Evolutionary conservation across 1,140 invertebrate species (phyloP).

Genomic region (Kradibia gibbosae): DNA sequence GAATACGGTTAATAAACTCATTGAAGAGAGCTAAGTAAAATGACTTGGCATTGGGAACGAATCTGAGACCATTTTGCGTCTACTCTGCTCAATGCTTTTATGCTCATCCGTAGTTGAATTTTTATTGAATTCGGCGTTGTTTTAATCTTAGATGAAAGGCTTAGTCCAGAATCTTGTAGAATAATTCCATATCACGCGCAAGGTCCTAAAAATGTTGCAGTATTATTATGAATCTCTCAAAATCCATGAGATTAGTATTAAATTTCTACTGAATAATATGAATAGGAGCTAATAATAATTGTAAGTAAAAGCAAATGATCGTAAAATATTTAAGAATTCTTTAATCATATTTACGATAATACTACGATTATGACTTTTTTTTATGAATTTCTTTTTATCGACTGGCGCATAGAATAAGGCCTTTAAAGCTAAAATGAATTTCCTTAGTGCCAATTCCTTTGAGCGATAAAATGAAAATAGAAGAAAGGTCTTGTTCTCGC

Average conservation of each 20-base stretch:
- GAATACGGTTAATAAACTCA: constrained; percentile 27
- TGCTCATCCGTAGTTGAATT: not conserved
- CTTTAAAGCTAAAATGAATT: constrained; percentile 48
- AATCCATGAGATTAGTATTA: not conserved
- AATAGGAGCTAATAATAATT: no score
- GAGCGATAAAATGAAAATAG: constrained; percentile 49
- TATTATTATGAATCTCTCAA: not conserved
- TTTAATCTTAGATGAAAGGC: not conserved
- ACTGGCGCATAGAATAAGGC: not conserved
- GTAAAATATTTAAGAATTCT: not conserved
- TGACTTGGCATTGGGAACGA: not conserved
- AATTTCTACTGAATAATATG: no score
- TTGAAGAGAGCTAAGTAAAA: not conserved
- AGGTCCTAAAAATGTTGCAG: constrained; percentile 4
- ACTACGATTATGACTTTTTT: not conserved
- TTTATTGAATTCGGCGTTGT: not conserved
- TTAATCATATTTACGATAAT: not conserved
- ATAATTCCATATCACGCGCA: constrained; percentile 1
- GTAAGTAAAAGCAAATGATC: no score
- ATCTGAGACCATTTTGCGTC: not conserved
- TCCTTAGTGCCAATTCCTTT: constrained; percentile 41
- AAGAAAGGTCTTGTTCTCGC: constrained; percentile 38
- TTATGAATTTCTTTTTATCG: not conserved
- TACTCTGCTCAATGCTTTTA: not conserved
- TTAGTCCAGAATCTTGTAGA: constrained; percentile 3